Evolutionary conservation across 2,797 vertebrate genomes (phyloP).

Genomic region (Pterois miles): DNA sequence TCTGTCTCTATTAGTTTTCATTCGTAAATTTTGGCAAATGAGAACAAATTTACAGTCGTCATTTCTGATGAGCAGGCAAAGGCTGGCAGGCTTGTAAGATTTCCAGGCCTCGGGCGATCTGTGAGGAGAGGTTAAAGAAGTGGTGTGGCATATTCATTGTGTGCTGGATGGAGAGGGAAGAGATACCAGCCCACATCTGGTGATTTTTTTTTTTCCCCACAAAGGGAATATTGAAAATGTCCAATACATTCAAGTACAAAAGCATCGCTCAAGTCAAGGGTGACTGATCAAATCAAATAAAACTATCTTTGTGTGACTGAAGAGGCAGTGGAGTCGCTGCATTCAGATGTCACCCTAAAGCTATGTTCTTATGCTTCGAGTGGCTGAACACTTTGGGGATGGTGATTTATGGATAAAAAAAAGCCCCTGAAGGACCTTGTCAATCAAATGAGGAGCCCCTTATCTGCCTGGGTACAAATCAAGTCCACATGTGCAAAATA

Average conservation of each 20-base stretch:
- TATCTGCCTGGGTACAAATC: slow-evolving; percentile 58
- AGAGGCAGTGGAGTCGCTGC: not conserved
- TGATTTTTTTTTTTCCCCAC: not conserved
- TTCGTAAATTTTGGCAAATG: not conserved
- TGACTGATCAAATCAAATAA: not conserved
- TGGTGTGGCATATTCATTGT: slow-evolving; percentile 33
- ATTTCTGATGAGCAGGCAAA: not conserved
- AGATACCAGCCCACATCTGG: not conserved
- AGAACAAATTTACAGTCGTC: not conserved
- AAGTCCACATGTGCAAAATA: slow-evolving; percentile 52
- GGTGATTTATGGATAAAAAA: slow-evolving; percentile 21
- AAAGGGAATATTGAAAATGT: not conserved
- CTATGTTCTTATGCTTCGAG: not conserved
- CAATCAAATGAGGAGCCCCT: slow-evolving; percentile 13
- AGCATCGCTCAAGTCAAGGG: not conserved
- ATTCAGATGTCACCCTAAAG: not conserved
- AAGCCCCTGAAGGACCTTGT: not conserved
- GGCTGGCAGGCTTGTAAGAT: not conserved
- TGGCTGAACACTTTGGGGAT: slow-evolving; percentile 2
- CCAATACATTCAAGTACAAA: not conserved
- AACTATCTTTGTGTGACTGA: not conserved
- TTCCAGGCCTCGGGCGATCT: slow-evolving; percentile 16
- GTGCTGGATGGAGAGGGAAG: not conserved
- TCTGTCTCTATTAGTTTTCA: not conserved
- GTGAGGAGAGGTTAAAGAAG: not conserved